Conservation (phyloP, 2,797 vertebrate species). For the Arrhamphus sclerolepis region DNA sequence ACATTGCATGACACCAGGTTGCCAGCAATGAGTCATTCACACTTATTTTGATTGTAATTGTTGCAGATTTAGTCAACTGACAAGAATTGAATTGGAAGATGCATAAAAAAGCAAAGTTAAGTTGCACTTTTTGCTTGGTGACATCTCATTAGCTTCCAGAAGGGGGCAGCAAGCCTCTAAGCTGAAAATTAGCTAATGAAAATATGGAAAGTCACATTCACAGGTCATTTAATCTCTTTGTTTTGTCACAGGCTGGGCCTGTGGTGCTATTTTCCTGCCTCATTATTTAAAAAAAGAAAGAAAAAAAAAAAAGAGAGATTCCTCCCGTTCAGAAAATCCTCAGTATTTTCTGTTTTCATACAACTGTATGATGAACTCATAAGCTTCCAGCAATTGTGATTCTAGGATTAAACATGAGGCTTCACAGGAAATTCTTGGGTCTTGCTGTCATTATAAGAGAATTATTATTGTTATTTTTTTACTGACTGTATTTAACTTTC, state of each 20-base stretch:
- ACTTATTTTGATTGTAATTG: conserved; percentile 1
- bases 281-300: conserved; percentile 9
- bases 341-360: conserved; percentile 48
- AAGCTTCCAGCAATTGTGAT: conserved; percentile 38
- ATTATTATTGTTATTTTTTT: conserved; percentile 22
- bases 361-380: conserved; percentile 34
- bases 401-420: conserved; percentile 51
- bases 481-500: conserved; percentile 34
- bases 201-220: conserved; percentile 78
- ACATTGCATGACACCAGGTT: neutral
- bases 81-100: neutral
- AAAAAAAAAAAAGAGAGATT: conserved; percentile 30
- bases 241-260: conserved; percentile 76
- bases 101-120: conserved; percentile 1
- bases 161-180: conserved; percentile 77
- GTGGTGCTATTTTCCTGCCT: conserved; percentile 59
- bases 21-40: neutral
- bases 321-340: conserved; percentile 54
- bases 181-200: conserved; percentile 47
- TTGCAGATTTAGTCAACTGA: conserved; percentile 16
- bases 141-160: conserved; percentile 51
- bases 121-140: neutral
- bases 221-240: conserved; percentile 82
- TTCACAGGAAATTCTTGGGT: conserved; percentile 43
- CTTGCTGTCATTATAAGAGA: conserved; percentile 25